These are phyloP conservation scores for Orestias chungarensis DNA, from an alignment of 2,797 vertebrate genomes.

Conservation along the genomic window DNA sequence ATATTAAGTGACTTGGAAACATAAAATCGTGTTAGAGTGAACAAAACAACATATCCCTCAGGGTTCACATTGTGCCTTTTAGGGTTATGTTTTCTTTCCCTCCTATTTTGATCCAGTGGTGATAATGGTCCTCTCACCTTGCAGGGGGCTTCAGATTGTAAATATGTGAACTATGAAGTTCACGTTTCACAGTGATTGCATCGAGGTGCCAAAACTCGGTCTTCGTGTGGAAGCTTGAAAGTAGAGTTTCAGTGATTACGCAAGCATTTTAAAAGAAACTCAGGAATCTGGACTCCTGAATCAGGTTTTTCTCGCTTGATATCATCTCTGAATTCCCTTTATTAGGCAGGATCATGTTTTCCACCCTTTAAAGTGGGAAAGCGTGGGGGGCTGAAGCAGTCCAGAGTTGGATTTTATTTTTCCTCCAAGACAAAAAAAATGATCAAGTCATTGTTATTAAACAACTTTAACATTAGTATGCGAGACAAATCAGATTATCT, in stretches of 20 bases:
- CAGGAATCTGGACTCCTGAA: constrained; percentile 51
- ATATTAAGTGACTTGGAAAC: constrained; percentile 4
- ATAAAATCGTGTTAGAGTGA: constrained; percentile 9
- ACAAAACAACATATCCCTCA: constrained; percentile 30
- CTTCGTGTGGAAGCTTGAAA: constrained; percentile 15
- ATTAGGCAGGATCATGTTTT: constrained; percentile 77
- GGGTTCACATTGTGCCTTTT: constrained; percentile 46
- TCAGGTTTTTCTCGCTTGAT: constrained; percentile 60
- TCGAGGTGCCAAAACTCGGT: constrained; percentile 8
- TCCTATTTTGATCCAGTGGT: constrained; percentile 24
- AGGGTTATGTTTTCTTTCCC: constrained; percentile 45
- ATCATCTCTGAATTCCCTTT: constrained; percentile 72
- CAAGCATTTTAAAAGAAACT: constrained; percentile 61
- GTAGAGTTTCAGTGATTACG: constrained; percentile 58
- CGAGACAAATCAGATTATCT: constrained; percentile 9
- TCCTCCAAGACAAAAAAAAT: constrained; percentile 44
- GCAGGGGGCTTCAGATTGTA: constrained; percentile 41
- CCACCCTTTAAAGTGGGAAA: constrained; percentile 33
- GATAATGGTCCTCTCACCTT: constrained; percentile 51
- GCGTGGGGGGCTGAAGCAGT: constrained; percentile 32
- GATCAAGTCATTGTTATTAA: constrained; percentile 52
- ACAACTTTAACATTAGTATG: constrained; percentile 21
- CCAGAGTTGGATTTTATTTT: constrained; percentile 32
- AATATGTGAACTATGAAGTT: constrained; percentile 26
- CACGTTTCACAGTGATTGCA: constrained; percentile 29